Base-by-base conservation (phyloP, 2,113 vertebrate genomes). In the Theristicus caerulescens region DNA sequence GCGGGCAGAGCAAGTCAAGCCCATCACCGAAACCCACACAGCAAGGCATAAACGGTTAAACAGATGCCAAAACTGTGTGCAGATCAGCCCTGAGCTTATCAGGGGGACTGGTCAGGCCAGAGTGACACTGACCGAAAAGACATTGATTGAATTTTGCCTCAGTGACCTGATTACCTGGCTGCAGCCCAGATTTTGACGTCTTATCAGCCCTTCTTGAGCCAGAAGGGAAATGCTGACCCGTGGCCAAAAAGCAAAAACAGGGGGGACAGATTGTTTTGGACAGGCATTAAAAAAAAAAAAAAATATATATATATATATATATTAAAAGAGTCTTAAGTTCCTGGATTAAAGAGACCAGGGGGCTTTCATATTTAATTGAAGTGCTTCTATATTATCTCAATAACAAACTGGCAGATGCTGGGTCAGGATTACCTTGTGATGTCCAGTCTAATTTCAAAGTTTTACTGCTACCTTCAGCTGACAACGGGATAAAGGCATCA, bases 11-110 rank as follows among this genome's bases (percentile, higher is more conserved):
- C 7, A 31, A 77, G 44, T 49, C 25, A 78, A 91, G 9, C 3
- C 32, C 58, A 27, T 31, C 62, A 20, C 40, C 8, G 2, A 34
- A 57, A 58, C 20, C 26, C 59, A 25, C 3, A 2, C 25, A 78
- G 46, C 17, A 17, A n/a, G 42, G 16, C 0, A 2, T 11, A 52
- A 57, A 34, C 7, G 16, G 34, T 74, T 52, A 71, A 84, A 32
- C 0, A 3, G 9, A 2, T 59, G 24, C n/a, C 5, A 13, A 67
- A 91, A 55, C 13, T 3, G 12, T 0, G 1, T 16, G 8, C 42
- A 42, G 55, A 46, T 25, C 67, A 78, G 59, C 38, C 58, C 59
- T 29, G 46, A 82, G 73, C 71, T 91, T 84, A 51, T 31, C 38
- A 26, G 18, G 27, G 27, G 6, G 2, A 24, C 51, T 70, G 11